These are phyloP conservation scores for Pagetopsis macropterus DNA, from an alignment of 2,797 vertebrate genomes.

Conservation along the genomic window DNA sequence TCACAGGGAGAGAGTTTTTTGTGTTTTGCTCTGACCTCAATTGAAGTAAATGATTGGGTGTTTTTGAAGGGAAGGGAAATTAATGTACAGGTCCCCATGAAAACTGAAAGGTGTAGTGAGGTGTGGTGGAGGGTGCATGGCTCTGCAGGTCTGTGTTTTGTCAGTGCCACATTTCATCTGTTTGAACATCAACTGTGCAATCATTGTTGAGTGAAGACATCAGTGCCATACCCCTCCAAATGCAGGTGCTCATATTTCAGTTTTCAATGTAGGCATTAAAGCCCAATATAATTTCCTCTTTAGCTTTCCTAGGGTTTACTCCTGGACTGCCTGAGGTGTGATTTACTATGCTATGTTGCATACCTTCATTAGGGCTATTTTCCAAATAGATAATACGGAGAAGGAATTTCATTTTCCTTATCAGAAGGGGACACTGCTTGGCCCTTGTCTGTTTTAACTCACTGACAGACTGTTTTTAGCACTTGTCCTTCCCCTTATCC, in stretches of 20 bases:
- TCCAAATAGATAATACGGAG: constrained; percentile 64
- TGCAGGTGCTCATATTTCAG: neutral
- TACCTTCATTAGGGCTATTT: constrained; percentile 64
- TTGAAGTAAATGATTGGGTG: constrained; percentile 14
- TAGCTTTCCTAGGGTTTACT: neutral
- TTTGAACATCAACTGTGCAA: neutral
- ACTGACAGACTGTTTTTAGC: constrained; percentile 72
- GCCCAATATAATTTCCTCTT: neutral
- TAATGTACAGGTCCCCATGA: neutral
- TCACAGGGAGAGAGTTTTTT: neutral
- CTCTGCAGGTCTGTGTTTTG: constrained; percentile 31
- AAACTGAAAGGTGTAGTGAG: constrained; percentile 13
- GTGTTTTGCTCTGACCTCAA: constrained; percentile 8
- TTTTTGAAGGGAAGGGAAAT: constrained; percentile 28
- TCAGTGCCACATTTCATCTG: constrained; percentile 21
- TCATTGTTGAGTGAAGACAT: neutral
- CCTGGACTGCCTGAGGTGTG: constrained; percentile 43
- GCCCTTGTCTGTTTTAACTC: constrained; percentile 64
- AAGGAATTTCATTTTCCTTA: constrained; percentile 77
- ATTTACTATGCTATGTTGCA: constrained; percentile 52
- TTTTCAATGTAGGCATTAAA: neutral
- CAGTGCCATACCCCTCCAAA: neutral
- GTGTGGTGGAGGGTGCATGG: constrained; percentile 7
- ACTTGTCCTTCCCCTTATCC: constrained; percentile 53
- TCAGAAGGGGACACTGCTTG: constrained; percentile 51